phyloP scores from a whole-genome alignment of 2,113 vertebrate species.

The Miniopterus natalensis region DNA sequence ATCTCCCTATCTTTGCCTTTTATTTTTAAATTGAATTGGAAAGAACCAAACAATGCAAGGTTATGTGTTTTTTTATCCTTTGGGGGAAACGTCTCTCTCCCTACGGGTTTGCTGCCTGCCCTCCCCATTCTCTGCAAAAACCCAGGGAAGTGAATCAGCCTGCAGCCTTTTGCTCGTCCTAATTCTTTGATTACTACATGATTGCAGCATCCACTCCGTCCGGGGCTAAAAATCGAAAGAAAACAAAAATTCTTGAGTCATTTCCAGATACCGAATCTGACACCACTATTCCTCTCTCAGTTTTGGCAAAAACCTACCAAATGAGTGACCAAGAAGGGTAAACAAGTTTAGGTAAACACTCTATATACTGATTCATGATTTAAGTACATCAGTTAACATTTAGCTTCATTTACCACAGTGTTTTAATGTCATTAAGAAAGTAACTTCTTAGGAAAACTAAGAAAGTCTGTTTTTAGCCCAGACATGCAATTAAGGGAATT shows the following conservation, averaged over 20 bases:
- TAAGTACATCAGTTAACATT: constrained; percentile 74
- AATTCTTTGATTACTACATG: constrained; percentile 70
- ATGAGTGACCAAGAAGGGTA: constrained; percentile 82
- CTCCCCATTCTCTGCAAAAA: not conserved
- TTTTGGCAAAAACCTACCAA: constrained; percentile 79
- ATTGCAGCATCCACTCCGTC: constrained; percentile 60
- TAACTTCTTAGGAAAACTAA: constrained; percentile 89
- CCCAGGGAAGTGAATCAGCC: constrained; percentile 41
- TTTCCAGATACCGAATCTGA: constrained; percentile 79
- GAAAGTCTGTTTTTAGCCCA: constrained; percentile 88
- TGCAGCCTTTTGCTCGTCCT: not conserved
- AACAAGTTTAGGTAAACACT: constrained; percentile 88
- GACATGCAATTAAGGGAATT: constrained; percentile 90
- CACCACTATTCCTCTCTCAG: constrained; percentile 45
- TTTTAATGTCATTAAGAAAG: constrained; percentile 86
- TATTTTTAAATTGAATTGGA: not conserved
- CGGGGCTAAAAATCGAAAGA: constrained; percentile 75
- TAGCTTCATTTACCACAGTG: constrained; percentile 83
- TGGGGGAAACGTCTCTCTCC: not conserved
- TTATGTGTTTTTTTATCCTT: not conserved
- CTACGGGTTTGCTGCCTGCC: not conserved
- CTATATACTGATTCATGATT: constrained; percentile 80
- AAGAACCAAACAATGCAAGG: not conserved
- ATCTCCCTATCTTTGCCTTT: not conserved
- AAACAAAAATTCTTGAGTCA: constrained; percentile 82